Conservation (phyloP, 1,140 invertebrate genomes). For the Caenorhabditis brenneri region DNA sequence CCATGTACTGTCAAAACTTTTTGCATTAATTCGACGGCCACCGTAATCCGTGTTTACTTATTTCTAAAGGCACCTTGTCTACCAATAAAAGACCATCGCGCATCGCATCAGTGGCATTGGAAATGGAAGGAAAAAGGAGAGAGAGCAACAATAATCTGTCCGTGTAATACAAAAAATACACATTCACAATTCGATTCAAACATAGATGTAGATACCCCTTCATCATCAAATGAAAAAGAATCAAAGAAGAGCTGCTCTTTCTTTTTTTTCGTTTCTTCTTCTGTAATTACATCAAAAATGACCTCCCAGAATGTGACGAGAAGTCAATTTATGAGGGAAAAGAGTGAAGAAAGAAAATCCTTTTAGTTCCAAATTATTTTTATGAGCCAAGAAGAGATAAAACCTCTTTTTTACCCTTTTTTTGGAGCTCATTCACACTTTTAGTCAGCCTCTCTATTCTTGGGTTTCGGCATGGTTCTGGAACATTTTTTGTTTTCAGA, state of each 20-base stretch:
- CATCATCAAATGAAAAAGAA: constrained; percentile 8
- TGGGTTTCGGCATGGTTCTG: background rate
- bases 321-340: background rate
- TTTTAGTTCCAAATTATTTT: constrained; percentile 42
- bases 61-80: background rate
- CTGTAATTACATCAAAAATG: constrained; percentile 19
- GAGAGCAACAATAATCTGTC: constrained; percentile 7
- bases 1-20: background rate
- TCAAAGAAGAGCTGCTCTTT: background rate
- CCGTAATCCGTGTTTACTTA: constrained; percentile 13
- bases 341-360: background rate
- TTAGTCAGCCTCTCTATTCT: background rate
- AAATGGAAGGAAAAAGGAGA: too few species aligned
- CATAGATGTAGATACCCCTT: background rate
- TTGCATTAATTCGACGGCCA: background rate
- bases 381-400: background rate
- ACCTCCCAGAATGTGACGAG: constrained; percentile 12
- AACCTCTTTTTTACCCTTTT: too few species aligned
- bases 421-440: background rate
- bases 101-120: constrained; percentile 18
- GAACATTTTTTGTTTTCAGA: too few species aligned
- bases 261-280: background rate
- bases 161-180: constrained; percentile 42
- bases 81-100: constrained; percentile 24
- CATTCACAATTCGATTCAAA: constrained; percentile 24